Conservation (phyloP, 2,113 vertebrate genomes). For the Macroglossus sobrinus region DNA sequence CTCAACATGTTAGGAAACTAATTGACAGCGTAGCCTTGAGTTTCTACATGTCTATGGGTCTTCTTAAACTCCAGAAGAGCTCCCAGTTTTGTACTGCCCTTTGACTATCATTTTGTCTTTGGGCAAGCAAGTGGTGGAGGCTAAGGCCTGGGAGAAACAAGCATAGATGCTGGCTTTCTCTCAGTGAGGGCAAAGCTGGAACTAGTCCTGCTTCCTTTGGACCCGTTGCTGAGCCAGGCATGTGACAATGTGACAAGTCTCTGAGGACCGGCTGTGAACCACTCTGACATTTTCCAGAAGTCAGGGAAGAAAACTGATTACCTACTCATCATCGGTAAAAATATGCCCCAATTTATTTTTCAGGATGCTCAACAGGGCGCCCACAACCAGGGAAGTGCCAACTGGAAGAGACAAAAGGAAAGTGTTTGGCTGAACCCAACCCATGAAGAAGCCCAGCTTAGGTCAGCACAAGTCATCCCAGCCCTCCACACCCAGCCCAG, state of each 20-base stretch:
- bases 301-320: neutral
- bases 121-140: neutral
- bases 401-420: neutral
- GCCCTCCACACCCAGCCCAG: neutral
- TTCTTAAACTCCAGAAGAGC: neutral
- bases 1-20: neutral
- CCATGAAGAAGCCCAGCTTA: neutral
- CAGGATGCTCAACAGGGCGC: slow-evolving; percentile 69
- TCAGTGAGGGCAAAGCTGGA: neutral
- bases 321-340: slow-evolving; percentile 91
- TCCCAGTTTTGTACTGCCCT: neutral
- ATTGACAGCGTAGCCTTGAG: too few species aligned
- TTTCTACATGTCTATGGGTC: neutral
- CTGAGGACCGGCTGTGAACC: neutral
- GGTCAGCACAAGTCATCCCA: neutral
- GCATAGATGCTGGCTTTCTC: neutral
- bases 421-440: neutral
- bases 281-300: neutral
- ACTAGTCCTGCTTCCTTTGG: neutral
- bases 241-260: too few species aligned
- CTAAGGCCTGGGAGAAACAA: fast-evolving
- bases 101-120: fast-evolving
- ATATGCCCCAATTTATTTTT: slow-evolving; percentile 86
- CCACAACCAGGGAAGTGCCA: neutral
- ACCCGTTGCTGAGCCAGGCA: neutral